Base-by-base conservation (phyloP, 2,113 vertebrate species). In the Vulpes lagopus region DNA sequence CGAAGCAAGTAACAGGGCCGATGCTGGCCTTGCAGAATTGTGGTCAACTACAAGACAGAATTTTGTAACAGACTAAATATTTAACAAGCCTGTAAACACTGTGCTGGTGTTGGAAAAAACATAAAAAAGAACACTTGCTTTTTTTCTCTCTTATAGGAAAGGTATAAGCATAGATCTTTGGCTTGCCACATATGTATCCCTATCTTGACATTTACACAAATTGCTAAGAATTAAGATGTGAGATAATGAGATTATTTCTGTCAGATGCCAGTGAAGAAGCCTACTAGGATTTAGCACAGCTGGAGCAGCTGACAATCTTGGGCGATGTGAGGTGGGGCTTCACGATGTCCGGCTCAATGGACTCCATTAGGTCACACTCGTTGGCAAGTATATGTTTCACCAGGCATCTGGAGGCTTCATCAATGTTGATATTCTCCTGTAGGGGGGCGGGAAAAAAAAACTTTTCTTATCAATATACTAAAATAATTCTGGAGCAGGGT, bases 301-400 rank as follows among this genome's bases (percentile, higher is more conserved):
- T 96, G 38, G 99, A 99, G 97, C 99, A 99, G 98, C 98, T 99
- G 98, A 98, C 90, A 32, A 98, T 98, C 94, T 98, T 99, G 96
- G 98, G 94, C 0, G 99, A 98, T 92, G 99, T 93, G 82, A 99
- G 98, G 71, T 99, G 99, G 7, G 99, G 99, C 23, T 99, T 99
- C 98, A 99, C 98, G 76, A 99, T 98, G 97, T 99, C 99, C 0
- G 99, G 98, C 67, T 99, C 98, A 35, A 99, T 96, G 0, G 99
- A 98, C 95, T 99, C 99, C 97, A 99, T 98, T 91, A 99, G 98
- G 97, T 99, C 99, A 35, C 99, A 99, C 98, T 99, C 99, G 2
- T 98, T 99, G 32, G 99, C 99, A 97, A 99, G 99, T 92, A 99
- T 99, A 97, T 99, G 99, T 96, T 99, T 99, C 97, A 99, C 99